A percentile compares a stretch with the other conserved stretches of the same genome.
These are phyloP conservation scores for Carassius gibelio DNA, from an alignment of 2,113 vertebrate species.

Conservation along the genomic window DNA sequence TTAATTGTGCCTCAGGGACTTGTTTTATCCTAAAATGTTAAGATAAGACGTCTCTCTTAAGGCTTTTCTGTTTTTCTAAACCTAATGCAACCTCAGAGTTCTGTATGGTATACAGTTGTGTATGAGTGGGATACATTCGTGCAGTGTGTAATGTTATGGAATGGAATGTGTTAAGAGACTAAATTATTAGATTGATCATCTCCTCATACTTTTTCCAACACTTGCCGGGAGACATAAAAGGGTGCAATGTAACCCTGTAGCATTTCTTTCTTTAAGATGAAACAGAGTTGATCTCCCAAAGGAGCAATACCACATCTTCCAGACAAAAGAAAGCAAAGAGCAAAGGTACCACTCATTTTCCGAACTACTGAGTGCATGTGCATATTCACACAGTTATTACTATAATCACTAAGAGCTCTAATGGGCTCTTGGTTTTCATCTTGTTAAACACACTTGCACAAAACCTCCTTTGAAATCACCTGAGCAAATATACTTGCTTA, in stretches of 20 bases:
- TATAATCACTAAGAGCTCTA: background rate
- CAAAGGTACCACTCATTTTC: background rate
- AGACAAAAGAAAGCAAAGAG: background rate
- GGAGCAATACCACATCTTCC: background rate
- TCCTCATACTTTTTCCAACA: background rate
- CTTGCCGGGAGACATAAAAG: background rate
- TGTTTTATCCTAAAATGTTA: too few species aligned
- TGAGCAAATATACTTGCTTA: background rate
- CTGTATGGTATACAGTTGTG: background rate
- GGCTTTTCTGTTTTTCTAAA: too few species aligned
- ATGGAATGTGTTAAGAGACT: constrained; percentile 3
- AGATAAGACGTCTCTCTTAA: too few species aligned
- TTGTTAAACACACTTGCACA: background rate
- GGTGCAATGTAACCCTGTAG: background rate
- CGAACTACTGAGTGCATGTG: background rate
- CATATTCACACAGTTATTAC: background rate
- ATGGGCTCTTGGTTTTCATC: background rate
- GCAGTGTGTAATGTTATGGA: constrained; percentile 2
- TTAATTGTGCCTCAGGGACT: too few species aligned
- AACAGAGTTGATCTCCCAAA: background rate
- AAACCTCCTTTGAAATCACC: background rate
- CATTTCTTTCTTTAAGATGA: background rate
- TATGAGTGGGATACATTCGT: background rate
- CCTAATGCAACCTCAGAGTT: background rate
- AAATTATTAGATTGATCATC: background rate